phyloP scores from a whole-genome alignment of 2,888 invertebrate species.

The Willowsia nigromaculata region DNA sequence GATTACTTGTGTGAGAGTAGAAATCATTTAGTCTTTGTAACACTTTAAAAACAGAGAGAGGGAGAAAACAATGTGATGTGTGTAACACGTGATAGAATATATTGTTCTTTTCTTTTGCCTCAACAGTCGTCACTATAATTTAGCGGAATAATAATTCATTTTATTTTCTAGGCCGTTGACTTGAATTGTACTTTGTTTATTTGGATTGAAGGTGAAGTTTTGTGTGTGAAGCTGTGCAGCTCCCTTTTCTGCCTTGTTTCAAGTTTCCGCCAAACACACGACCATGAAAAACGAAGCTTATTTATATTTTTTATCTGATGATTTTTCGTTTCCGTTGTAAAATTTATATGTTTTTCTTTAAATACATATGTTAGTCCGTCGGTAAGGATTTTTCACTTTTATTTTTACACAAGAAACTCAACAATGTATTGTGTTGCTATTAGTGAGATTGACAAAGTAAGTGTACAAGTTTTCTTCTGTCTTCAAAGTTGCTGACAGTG shows the following conservation, averaged over 20 bases:
- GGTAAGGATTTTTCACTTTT: not conserved
- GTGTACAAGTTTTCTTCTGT: not conserved
- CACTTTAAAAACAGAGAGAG: not conserved
- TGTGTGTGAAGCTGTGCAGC: not conserved
- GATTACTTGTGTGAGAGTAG: slow-evolving; percentile 25
- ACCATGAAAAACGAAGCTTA: not conserved
- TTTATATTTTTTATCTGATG: not conserved
- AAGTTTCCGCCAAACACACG: not conserved
- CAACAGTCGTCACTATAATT: slow-evolving; percentile 29
- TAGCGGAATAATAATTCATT: slow-evolving; percentile 31
- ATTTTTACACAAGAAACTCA: too few relatives aligned
- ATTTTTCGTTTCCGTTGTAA: slow-evolving; percentile 1
- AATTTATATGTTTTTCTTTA: not conserved
- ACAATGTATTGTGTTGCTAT: not conserved
- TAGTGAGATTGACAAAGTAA: too few relatives aligned
- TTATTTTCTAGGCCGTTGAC: slow-evolving; percentile 16
- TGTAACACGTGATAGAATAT: not conserved
- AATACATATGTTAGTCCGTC: not conserved
- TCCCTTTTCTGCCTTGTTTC: not conserved
- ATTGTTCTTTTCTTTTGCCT: not conserved
- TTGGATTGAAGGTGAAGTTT: not conserved
- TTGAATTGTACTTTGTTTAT: not conserved
- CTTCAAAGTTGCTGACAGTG: not conserved
- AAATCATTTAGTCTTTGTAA: slow-evolving; percentile 38
- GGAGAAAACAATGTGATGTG: not conserved